Conservation (phyloP, 2,797 vertebrate species). For the Sylvia borin region DNA sequence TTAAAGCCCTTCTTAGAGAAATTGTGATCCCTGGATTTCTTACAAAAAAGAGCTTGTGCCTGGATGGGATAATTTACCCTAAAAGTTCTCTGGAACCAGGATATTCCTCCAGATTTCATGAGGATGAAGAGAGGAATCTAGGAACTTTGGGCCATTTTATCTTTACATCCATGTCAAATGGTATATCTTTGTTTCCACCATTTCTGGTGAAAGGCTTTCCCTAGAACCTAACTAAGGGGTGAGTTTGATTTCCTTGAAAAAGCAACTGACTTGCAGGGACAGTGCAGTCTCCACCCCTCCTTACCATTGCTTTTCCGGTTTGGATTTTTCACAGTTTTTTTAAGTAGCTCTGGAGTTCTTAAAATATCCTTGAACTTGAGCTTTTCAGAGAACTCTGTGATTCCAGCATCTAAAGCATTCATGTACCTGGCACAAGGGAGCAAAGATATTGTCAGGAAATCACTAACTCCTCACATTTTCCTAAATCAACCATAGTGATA, state of each 20-base stretch:
- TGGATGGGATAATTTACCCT: background rate
- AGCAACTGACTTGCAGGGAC: background rate
- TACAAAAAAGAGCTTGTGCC: background rate
- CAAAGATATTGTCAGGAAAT: background rate
- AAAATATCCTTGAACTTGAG: slow-evolving; percentile 66
- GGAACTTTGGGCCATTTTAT: background rate
- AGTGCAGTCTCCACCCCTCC: background rate
- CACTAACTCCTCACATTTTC: background rate
- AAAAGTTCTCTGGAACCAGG: background rate
- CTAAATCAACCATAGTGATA: background rate
- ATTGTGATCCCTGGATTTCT: background rate
- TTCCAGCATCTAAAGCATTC: slow-evolving; percentile 86
- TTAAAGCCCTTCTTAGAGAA: background rate
- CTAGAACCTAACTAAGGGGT: background rate
- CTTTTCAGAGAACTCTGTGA: slow-evolving; percentile 76
- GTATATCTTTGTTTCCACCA: background rate
- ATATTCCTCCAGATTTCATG: background rate
- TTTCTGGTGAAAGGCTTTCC: background rate
- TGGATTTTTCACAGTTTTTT: slow-evolving; percentile 33
- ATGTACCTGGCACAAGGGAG: slow-evolving; percentile 84
- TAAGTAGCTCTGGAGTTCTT: slow-evolving; percentile 52
- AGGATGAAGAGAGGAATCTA: background rate
- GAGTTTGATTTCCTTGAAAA: background rate
- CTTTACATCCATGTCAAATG: background rate
- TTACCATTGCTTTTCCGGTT: slow-evolving; percentile 80